A percentile compares a stretch with the other conserved stretches of the same genome.
phyloP scores from a whole-genome alignment of 2,797 vertebrate genomes.

The Protosalanx chinensis region DNA sequence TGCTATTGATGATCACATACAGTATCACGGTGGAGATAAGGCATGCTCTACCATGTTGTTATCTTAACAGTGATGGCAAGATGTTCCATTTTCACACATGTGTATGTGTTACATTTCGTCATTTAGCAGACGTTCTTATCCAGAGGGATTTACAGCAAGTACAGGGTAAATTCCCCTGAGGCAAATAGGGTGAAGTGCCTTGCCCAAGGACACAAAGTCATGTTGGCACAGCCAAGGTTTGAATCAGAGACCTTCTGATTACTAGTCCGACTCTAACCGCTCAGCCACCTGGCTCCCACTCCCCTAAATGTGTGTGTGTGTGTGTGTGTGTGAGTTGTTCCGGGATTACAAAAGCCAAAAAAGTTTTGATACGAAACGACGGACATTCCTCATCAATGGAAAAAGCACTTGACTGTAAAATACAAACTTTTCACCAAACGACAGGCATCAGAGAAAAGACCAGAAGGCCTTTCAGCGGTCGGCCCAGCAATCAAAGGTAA shows the following conservation, averaged over 20 bases:
- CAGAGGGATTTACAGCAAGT: too few species aligned
- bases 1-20: constrained; percentile 29
- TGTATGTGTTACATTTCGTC: not conserved
- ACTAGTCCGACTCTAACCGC: too few species aligned
- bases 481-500: constrained; percentile 23
- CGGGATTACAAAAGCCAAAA: not conserved
- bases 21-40: constrained; percentile 31
- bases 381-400: not conserved
- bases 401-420: not conserved
- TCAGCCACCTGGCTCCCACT: too few species aligned
- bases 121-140: too few species aligned
- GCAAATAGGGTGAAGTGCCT: too few species aligned
- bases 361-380: not conserved
- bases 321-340: not conserved
- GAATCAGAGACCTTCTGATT: too few species aligned
- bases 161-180: too few species aligned
- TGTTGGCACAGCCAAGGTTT: too few species aligned
- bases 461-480: not conserved
- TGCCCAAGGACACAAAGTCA: too few species aligned
- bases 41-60: constrained; percentile 35
- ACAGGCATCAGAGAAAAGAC: not conserved
- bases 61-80: constrained; percentile 24
- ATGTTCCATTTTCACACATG: constrained; percentile 1
- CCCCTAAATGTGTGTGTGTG: not conserved
- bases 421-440: too few species aligned